Evolutionary conservation across 2,797 vertebrate species (phyloP).

Genomic region (Eremophila alpestris): DNA sequence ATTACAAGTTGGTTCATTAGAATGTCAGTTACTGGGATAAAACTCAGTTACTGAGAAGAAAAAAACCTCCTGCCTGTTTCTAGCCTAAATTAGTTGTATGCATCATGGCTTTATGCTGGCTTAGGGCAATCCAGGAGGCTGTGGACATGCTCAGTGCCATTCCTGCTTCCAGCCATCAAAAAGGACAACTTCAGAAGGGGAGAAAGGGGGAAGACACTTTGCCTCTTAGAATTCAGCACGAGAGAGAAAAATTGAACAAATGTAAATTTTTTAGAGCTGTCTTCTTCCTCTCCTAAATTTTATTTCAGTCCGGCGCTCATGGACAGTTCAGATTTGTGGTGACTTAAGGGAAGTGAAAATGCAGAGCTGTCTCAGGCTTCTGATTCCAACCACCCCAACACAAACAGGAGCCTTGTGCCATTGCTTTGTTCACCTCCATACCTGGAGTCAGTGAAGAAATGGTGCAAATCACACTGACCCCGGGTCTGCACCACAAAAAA

Average conservation of each 20-base stretch:
- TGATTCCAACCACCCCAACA: rapidly evolving
- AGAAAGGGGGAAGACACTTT: neutral
- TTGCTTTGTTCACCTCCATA: neutral
- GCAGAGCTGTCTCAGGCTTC: neutral
- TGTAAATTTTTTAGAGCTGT: neutral
- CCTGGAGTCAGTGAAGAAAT: neutral
- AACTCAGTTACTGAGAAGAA: neutral
- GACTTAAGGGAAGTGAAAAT: neutral
- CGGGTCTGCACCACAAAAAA: neutral
- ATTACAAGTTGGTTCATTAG: conserved; percentile 27
- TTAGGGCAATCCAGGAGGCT: neutral
- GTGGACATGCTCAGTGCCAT: neutral
- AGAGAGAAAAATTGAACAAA: neutral
- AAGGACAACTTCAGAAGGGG: neutral
- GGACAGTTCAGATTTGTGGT: neutral
- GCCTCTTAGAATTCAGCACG: neutral
- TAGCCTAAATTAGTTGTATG: neutral
- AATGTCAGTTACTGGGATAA: neutral
- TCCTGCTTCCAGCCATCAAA: neutral
- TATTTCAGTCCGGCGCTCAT: neutral
- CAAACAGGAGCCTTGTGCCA: neutral
- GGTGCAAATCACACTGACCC: neutral
- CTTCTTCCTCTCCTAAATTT: neutral
- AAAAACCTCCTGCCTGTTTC: neutral
- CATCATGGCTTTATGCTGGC: neutral